Base-by-base conservation (phyloP, 2,888 invertebrate genomes). In the Euzophera pinguis region DNA sequence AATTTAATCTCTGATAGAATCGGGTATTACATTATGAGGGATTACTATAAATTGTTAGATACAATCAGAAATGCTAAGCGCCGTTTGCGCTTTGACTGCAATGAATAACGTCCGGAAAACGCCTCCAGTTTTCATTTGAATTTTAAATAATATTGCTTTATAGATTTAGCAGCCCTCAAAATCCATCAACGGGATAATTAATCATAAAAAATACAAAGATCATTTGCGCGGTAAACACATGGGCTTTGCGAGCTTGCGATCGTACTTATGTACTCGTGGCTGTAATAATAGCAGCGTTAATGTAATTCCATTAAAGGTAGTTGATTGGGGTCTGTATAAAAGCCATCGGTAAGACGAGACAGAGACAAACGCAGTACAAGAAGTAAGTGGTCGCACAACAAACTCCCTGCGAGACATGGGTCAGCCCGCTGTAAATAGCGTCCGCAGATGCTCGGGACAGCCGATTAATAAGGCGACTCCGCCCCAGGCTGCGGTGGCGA, bases 391-490 rank as follows among this genome's bases (percentile, higher is more conserved):
- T 71, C 69, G 61, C 67, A 67, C 72, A 70, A 71, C 73, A 64
- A 74, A 71, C 71, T 71, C 70, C 69, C 69, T 69, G 64, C 64
- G 63, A 57, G 73, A 78, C 84, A 80, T 75, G 86, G 87, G 87
- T 86, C 85, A 84, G 78, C 68, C 61, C 64, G 69, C 77, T 74
- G 77, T 78, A 78, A 78, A 80, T 78, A 79, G 75, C 75, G 66
- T 66, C 73, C 80, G 78, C 89, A 90, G 89, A 88, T 90, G 89
- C 75, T 77, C 75, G 78, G 75, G 89, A 90, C 89, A 89, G 89
- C 81, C 84, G 87, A 90, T 89, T 90, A 89, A 90, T 90, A 87
- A 84, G 84, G 75, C 76, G 67, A 66, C 78, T 78, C 79, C 81
- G 76, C 82, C 86, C 84, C 70, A 62, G 63, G 68, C 60, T 56